Conservation (phyloP, 2,113 vertebrate species). For the Leucoraja erinaceus region DNA sequence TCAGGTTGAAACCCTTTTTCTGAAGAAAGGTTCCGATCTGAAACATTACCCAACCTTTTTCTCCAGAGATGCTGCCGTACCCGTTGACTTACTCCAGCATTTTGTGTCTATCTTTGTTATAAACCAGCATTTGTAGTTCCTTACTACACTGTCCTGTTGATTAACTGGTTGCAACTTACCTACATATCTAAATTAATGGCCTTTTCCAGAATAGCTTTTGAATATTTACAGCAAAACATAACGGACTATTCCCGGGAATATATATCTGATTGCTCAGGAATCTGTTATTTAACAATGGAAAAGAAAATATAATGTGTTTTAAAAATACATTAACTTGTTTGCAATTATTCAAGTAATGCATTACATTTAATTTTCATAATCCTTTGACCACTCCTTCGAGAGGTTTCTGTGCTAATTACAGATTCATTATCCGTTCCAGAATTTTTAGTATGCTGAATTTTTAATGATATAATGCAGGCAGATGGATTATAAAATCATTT, state of each 20-base stretch:
- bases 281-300: not conserved
- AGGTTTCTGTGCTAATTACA: not conserved
- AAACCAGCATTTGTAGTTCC: too few species aligned
- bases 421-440: not conserved
- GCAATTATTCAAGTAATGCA: not conserved
- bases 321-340: constrained; percentile 1
- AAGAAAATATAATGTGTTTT: not conserved
- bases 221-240: not conserved
- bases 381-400: not conserved
- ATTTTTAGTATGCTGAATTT: constrained; percentile 5
- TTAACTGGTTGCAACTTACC: not conserved
- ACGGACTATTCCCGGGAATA: not conserved
- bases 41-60: too few species aligned
- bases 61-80: too few species aligned
- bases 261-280: not conserved
- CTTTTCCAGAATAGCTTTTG: not conserved
- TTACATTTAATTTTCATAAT: not conserved
- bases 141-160: too few species aligned
- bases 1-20: too few species aligned
- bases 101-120: too few species aligned
- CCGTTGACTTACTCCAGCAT: too few species aligned
- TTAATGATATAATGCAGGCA: not conserved
- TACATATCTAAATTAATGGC: not conserved
- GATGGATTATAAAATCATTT: not conserved
- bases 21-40: too few species aligned